A percentile compares a stretch with the other conserved stretches of the same genome.
Conservation (phyloP, 2,888 invertebrate genomes). For the Mellilla xanthometata region DNA sequence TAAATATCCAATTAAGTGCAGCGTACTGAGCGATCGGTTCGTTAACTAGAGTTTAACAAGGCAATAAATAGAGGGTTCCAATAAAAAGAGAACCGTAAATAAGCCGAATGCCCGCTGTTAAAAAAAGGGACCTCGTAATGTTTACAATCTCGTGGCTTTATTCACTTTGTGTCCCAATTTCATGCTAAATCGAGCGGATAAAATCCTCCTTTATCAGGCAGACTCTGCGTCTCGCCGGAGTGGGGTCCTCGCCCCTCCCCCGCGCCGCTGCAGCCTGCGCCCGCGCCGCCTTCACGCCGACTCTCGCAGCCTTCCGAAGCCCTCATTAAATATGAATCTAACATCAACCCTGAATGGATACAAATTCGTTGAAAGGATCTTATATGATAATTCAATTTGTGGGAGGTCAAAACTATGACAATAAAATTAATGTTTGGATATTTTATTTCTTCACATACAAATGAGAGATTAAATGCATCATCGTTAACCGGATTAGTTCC, state of each 20-base stretch:
- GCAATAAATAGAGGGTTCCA: slow-evolving; percentile 74
- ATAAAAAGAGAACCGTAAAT: slow-evolving; percentile 79
- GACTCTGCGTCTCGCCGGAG: slow-evolving; percentile 71
- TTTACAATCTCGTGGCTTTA: slow-evolving; percentile 83
- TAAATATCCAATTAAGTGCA: slow-evolving; percentile 73
- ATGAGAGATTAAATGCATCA: slow-evolving; percentile 8
- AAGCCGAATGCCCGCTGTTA: slow-evolving; percentile 72
- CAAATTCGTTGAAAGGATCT: slow-evolving; percentile 61
- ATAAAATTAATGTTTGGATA: slow-evolving; percentile 20
- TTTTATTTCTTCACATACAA: slow-evolving; percentile 10
- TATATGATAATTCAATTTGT: slow-evolving; percentile 69
- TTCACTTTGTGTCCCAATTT: slow-evolving; percentile 83
- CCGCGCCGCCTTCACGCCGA: slow-evolving; percentile 30
- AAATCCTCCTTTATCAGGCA: slow-evolving; percentile 79
- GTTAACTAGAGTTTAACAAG: slow-evolving; percentile 81
- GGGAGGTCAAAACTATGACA: slow-evolving; percentile 38
- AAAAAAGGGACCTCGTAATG: slow-evolving; percentile 80
- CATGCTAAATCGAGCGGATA: slow-evolving; percentile 82
- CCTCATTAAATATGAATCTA: slow-evolving; percentile 70
- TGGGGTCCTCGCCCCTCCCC: slow-evolving; percentile 34
- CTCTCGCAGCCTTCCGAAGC: slow-evolving; percentile 41
- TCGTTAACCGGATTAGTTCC: slow-evolving; percentile 16
- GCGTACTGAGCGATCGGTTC: slow-evolving; percentile 66
- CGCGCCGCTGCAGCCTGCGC: slow-evolving; percentile 25
- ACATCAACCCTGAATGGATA: slow-evolving; percentile 65